phyloP scores from a whole-genome alignment of 2,113 vertebrate genomes.

The Lophochroa leadbeateri region DNA sequence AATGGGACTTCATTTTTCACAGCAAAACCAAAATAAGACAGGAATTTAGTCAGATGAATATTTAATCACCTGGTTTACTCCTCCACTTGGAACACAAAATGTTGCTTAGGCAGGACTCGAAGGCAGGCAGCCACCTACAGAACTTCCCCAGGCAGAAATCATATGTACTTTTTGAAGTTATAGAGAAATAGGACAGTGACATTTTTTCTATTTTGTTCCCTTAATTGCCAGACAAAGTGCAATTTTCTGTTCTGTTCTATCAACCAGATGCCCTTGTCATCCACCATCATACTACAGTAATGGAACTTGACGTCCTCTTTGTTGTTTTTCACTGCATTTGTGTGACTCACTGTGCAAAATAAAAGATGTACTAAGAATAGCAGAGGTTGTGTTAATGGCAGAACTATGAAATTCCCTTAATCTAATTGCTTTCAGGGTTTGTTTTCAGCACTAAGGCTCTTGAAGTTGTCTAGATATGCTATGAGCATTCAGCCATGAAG shows the following conservation, averaged over 20 bases:
- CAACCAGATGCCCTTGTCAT: slow-evolving; percentile 61
- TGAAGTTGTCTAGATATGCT: not conserved
- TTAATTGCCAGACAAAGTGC: slow-evolving; percentile 66
- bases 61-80: slow-evolving; percentile 3
- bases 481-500: slow-evolving; percentile 3
- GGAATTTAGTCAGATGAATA: slow-evolving; percentile 2
- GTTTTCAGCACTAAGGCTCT: not conserved
- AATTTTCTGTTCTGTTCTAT: slow-evolving; percentile 53
- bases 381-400: slow-evolving; percentile 21
- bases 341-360: slow-evolving; percentile 60
- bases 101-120: not conserved
- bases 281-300: slow-evolving; percentile 16
- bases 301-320: slow-evolving; percentile 44
- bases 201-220: slow-evolving; percentile 3
- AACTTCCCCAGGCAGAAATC: slow-evolving; percentile 27
- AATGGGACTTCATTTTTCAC: not conserved
- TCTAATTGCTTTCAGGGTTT: slow-evolving; percentile 7
- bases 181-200: slow-evolving; percentile 29
- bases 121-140: slow-evolving; percentile 39
- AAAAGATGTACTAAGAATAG: slow-evolving; percentile 38
- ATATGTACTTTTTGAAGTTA: slow-evolving; percentile 23
- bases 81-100: slow-evolving; percentile 1
- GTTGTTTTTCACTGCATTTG: slow-evolving; percentile 10
- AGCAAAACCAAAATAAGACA: not conserved
- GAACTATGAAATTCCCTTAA: slow-evolving; percentile 16